A percentile compares a stretch with the other conserved stretches of the same genome.
Evolutionary conservation across 2,888 invertebrate species (phyloP).

Genomic region (Parascotia fuliginaria): DNA sequence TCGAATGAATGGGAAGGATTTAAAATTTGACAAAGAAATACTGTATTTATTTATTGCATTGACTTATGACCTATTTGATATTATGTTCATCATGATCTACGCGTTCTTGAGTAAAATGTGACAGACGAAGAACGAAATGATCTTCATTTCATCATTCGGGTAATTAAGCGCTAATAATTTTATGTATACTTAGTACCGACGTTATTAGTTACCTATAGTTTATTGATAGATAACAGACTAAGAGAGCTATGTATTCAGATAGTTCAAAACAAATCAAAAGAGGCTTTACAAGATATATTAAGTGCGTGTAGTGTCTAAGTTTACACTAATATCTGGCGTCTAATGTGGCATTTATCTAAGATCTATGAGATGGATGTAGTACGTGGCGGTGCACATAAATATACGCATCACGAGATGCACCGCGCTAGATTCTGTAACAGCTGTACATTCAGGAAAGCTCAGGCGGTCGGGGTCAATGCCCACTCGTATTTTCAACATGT

Average conservation of each 20-base stretch:
- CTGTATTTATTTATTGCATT: no score
- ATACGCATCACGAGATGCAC: slow-evolving; percentile 70
- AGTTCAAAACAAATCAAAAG: not conserved
- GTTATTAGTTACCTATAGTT: no score
- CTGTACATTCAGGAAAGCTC: slow-evolving; percentile 73
- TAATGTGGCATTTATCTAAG: slow-evolving; percentile 38
- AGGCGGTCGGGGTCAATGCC: slow-evolving; percentile 81
- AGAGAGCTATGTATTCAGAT: not conserved
- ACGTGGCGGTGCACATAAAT: slow-evolving; percentile 61
- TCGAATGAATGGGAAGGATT: no score
- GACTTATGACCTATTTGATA: no score
- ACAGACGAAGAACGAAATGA: no score
- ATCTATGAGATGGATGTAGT: slow-evolving; percentile 53
- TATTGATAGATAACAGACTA: not conserved
- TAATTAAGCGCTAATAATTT: no score
- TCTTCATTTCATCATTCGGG: no score
- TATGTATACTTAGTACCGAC: no score
- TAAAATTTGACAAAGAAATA: no score
- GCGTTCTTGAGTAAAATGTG: no score
- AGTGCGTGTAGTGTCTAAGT: slow-evolving; percentile 10
- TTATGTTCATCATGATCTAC: no score
- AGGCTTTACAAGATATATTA: not conserved
- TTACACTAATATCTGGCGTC: slow-evolving; percentile 27
- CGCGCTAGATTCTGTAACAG: slow-evolving; percentile 79
- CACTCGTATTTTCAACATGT: slow-evolving; percentile 85